Percentiles rank a stretch among this genome's conserved stretches.
Evolutionary conservation across 1,140 invertebrate genomes (phyloP).

Genomic region (Tetranychus cinnabarinus): DNA sequence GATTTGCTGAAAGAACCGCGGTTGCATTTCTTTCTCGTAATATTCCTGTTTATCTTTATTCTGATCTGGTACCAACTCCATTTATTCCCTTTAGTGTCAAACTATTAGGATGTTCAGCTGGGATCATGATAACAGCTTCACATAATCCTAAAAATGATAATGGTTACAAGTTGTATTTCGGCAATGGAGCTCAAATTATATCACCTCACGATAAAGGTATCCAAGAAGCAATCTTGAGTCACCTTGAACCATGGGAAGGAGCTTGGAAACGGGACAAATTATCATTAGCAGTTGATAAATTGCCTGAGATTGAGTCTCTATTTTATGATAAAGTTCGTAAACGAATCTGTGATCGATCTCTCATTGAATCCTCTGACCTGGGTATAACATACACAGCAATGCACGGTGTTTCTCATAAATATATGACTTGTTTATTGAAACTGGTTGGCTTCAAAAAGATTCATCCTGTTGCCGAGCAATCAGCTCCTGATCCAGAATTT

Average conservation of each 20-base stretch:
- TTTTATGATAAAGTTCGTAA: conserved; percentile 12
- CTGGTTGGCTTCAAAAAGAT: conserved; percentile 37
- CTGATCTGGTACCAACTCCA: conserved; percentile 63
- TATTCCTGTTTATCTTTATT: conserved; percentile 61
- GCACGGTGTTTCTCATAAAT: conserved; percentile 84
- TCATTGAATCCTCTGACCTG: conserved; percentile 12
- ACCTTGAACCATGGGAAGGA: conserved; percentile 38
- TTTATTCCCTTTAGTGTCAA: conserved; percentile 63
- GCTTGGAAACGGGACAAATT: conserved; percentile 35
- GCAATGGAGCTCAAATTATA: conserved; percentile 82
- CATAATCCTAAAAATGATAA: conserved; percentile 99
- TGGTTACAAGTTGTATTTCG: conserved; percentile 95
- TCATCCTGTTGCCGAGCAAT: conserved; percentile 55
- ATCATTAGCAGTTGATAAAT: conserved; percentile 23
- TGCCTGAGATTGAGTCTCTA: conserved; percentile 23
- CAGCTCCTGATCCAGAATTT: conserved; percentile 82
- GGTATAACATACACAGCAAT: conserved; percentile 69
- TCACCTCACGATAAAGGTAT: conserved; percentile 73
- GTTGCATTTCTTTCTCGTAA: conserved; percentile 49
- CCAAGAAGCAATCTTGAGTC: conserved; percentile 45
- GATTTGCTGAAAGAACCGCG: conserved; percentile 74
- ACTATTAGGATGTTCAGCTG: conserved; percentile 41
- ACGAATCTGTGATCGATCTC: conserved; percentile 15
- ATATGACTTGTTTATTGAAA: conserved; percentile 47
- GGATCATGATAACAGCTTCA: conserved; percentile 90